These are phyloP conservation scores for Acheta domesticus DNA, from an alignment of 2,888 invertebrate genomes.

Conservation along the genomic window DNA sequence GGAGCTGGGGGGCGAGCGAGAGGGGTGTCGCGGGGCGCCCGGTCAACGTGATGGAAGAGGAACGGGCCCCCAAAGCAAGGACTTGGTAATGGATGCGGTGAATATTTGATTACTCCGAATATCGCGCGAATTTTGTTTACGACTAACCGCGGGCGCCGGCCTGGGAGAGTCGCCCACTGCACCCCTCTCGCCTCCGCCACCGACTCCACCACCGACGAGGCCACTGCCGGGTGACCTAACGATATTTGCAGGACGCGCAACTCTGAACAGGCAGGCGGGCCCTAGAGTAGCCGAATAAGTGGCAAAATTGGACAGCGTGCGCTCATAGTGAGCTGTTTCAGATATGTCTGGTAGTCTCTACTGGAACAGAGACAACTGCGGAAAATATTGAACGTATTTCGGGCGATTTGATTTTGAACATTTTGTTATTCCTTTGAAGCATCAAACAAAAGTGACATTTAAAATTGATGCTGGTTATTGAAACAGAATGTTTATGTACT, in stretches of 20 bases:
- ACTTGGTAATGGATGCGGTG: background rate
- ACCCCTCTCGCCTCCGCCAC: background rate
- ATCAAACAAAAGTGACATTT: too few relatives aligned
- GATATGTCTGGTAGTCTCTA: background rate
- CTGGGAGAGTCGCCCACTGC: background rate
- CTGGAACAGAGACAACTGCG: too few relatives aligned
- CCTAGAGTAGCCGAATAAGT: background rate
- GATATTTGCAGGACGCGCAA: background rate
- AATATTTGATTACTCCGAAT: constrained; percentile 9
- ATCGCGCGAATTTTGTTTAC: constrained; percentile 18
- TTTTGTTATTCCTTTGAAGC: too few relatives aligned
- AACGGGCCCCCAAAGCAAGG: background rate
- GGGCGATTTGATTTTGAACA: too few relatives aligned
- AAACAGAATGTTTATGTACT: too few relatives aligned
- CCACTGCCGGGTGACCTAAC: background rate
- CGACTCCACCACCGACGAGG: background rate
- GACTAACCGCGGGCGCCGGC: background rate
- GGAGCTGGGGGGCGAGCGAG: background rate
- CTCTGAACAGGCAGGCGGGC: background rate
- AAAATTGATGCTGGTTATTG: too few relatives aligned
- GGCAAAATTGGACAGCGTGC: background rate
- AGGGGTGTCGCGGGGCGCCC: background rate
- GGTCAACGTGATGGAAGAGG: background rate
- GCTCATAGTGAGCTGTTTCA: background rate
- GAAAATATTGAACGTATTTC: too few relatives aligned